phyloP scores from a whole-genome alignment of 1,140 invertebrate species.

The Heliothis subflexa region DNA sequence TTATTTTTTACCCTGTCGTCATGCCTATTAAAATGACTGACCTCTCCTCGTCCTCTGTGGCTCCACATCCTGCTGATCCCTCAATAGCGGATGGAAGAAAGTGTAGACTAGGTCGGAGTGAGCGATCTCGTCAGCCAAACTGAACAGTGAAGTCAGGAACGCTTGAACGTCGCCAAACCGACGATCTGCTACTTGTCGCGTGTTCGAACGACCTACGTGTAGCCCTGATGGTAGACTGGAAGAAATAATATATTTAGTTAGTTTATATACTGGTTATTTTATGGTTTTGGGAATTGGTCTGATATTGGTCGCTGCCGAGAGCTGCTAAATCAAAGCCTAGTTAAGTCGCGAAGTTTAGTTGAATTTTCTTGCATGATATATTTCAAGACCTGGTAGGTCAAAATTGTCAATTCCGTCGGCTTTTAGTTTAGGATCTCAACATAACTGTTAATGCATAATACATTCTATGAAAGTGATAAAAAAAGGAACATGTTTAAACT shows the following conservation, averaged over 20 bases:
- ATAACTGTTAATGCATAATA: too few species aligned
- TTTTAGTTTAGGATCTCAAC: too few species aligned
- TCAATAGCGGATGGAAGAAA: slow-evolving; percentile 97
- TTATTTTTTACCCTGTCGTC: too few species aligned
- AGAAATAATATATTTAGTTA: slow-evolving; percentile 45
- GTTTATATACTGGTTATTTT: neutral
- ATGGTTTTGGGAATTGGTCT: neutral
- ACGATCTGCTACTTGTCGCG: slow-evolving; percentile 97
- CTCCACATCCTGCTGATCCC: slow-evolving; percentile 95
- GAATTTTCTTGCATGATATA: too few species aligned
- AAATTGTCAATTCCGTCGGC: too few species aligned
- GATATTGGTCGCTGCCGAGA: neutral
- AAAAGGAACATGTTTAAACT: too few species aligned
- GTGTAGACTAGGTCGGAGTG: slow-evolving; percentile 99
- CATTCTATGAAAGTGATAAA: too few species aligned
- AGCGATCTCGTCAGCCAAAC: slow-evolving; percentile 96
- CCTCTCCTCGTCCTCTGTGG: slow-evolving; percentile 77
- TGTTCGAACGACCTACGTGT: slow-evolving; percentile 96
- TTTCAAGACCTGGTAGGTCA: too few species aligned
- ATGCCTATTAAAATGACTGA: too few species aligned
- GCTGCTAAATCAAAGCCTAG: too few species aligned
- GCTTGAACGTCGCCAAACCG: slow-evolving; percentile 94
- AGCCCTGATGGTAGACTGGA: slow-evolving; percentile 91
- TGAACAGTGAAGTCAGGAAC: slow-evolving; percentile 95
- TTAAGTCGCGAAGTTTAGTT: too few species aligned